Percentiles rank a stretch among this genome's conserved stretches.
Evolutionary conservation across 2,113 vertebrate genomes (phyloP).

Genomic region (Vulpes ferrilata): DNA sequence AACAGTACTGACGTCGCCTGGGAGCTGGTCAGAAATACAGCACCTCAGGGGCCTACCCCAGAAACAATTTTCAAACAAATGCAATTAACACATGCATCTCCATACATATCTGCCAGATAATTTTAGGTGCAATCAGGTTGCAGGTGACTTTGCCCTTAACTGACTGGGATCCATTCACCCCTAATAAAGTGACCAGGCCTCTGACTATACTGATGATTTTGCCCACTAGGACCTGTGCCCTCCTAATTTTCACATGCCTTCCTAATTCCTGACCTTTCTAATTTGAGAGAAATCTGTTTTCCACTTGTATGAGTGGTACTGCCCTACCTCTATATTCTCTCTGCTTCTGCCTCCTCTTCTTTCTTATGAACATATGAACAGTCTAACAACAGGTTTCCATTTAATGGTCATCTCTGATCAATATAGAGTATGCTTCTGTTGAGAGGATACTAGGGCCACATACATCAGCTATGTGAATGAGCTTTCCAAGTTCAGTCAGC

Average conservation of each 20-base stretch:
- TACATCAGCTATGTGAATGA: background rate
- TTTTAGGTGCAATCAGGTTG: background rate
- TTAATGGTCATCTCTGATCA: background rate
- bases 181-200: background rate
- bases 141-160: background rate
- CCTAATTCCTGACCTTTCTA: background rate
- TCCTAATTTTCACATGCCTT: background rate
- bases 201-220: background rate
- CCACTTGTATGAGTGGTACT: background rate
- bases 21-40: background rate
- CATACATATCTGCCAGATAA: background rate
- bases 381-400: background rate
- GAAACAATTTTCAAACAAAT: background rate
- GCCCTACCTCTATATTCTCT: background rate
- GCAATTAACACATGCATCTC: background rate
- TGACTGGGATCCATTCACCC: background rate
- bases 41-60: background rate
- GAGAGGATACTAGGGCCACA: background rate
- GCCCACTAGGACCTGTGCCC: background rate
- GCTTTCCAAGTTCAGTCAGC: background rate
- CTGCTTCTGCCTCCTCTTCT: background rate
- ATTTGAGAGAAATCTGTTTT: background rate
- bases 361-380: background rate
- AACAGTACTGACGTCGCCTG: background rate
- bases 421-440: background rate